Evolutionary conservation across 2,113 vertebrate genomes (phyloP).

Genomic region (Pedetes capensis): DNA sequence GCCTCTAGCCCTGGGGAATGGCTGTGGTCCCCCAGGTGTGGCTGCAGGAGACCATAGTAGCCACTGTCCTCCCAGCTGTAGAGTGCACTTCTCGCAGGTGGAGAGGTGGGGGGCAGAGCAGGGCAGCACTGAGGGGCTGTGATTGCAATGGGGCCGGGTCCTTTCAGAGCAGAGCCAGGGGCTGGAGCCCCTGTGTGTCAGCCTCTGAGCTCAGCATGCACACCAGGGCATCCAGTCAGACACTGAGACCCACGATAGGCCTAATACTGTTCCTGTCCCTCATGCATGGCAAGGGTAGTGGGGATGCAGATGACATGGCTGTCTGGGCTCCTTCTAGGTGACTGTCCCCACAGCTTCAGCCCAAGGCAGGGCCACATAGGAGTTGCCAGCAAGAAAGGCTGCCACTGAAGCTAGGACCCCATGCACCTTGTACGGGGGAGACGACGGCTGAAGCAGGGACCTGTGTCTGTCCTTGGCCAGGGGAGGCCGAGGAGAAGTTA

Average conservation of each 20-base stretch:
- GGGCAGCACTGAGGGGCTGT: not conserved
- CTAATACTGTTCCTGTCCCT: not conserved
- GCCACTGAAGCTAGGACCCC: not conserved
- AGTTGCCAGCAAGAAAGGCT: not conserved
- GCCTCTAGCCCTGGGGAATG: not conserved
- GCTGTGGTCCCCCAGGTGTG: not conserved
- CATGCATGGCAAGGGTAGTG: no score
- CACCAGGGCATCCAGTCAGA: constrained; percentile 24
- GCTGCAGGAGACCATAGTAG: not conserved
- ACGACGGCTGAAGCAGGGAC: rapidly evolving
- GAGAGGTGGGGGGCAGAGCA: not conserved
- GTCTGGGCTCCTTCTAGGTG: not conserved
- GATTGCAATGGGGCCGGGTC: constrained; percentile 32
- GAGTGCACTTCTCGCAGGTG: not conserved
- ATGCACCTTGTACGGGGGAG: rapidly evolving
- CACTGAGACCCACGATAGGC: not conserved
- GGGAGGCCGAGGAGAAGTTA: not conserved
- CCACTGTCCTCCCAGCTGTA: not conserved
- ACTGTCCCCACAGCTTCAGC: not conserved
- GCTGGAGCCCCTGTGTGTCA: constrained; percentile 1
- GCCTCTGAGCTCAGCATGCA: constrained; percentile 35
- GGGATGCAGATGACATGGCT: not conserved
- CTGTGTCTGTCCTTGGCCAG: no score
- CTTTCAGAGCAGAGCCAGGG: constrained; percentile 53
- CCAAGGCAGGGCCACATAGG: rapidly evolving